Evolutionary conservation across 2,888 invertebrate genomes (phyloP).

Genomic region (Mesopsocus fuscifrons): DNA sequence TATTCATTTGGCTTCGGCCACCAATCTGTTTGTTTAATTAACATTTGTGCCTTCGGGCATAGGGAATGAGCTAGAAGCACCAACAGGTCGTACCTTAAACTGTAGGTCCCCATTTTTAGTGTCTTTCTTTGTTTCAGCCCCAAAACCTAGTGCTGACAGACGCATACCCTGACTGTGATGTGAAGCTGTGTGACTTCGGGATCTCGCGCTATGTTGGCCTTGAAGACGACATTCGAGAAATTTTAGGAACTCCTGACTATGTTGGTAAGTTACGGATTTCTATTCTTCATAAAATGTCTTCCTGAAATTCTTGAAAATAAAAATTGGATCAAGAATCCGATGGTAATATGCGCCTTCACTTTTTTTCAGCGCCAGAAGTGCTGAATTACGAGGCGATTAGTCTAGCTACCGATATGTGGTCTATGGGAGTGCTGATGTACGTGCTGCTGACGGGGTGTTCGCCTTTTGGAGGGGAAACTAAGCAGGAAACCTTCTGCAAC

Average conservation of each 20-base stretch:
- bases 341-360: no score
- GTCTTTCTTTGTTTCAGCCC: no score
- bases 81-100: no score
- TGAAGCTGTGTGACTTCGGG: constrained; percentile 41
- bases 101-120: no score
- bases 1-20: no score
- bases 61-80: no score
- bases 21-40: no score
- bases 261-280: constrained; percentile 30
- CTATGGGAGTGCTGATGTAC: constrained; percentile 85
- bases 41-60: no score
- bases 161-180: constrained; percentile 34
- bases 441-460: constrained; percentile 88
- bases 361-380: constrained; percentile 66
- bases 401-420: constrained; percentile 92
- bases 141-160: constrained; percentile 44
- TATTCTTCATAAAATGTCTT: not conserved
- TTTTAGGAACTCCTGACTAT: constrained; percentile 48
- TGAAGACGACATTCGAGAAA: constrained; percentile 41
- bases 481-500: constrained; percentile 94
- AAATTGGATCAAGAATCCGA: constrained; percentile 6
- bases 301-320: constrained; percentile 9
- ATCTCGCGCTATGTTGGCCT: constrained; percentile 39
- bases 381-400: constrained; percentile 88
- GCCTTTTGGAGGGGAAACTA: constrained; percentile 88